Base-by-base conservation (phyloP, 2,888 invertebrate species). In the Ommatoiulus sabulosus region DNA sequence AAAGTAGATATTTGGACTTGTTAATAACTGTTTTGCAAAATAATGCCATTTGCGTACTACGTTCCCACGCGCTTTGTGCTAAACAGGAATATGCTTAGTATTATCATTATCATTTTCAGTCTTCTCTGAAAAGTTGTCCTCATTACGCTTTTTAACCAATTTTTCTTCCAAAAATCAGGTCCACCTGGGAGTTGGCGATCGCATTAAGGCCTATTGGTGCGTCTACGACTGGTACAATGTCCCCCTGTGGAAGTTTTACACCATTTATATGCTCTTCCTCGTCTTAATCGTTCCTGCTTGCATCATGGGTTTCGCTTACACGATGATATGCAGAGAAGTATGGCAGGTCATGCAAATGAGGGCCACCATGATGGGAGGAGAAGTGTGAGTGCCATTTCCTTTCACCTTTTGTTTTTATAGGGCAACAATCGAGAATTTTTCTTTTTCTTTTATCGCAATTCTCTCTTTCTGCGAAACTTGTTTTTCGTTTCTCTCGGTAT, bases 271-370 rank as follows among this genome's bases (percentile, higher is more conserved):
- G 94, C 92, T 95, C 17, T 91, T 94, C 2, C 91, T 95, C 46
- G 94, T 95, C 24, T 93, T 96, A 84, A 91, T 95, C 5, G 92
- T 95, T 44, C 96, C 96, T 0, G 93, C 95, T 20, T 91, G 92
- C 48, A 94, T 95, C 87, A 96, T 96, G 95, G 93, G 93, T 0
- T 94, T 94, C 89, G 94, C 95, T 86, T 96, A 96, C 91, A 93
- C 94, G 6, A 93, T 94, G 90, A 95, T 96, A 91, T 95, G 95
- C 91, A 94, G 94, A 92, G 95, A 95, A 92, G 94, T 95, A 85
- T 95, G 95, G 94, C 93, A 93, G 87, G 94, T 95, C 12, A 94
- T 95, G 93, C 94, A 94, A 90, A 93, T 94, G 88, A 92, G 95
- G 89, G 94, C 94, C 48, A 93, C 94, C 86, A 94, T 95, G 94